Evolutionary conservation across 1,140 invertebrate genomes (phyloP), one percentile per base, ranked within the genome.

Genomic region (Nasonia longicornis): DNA sequence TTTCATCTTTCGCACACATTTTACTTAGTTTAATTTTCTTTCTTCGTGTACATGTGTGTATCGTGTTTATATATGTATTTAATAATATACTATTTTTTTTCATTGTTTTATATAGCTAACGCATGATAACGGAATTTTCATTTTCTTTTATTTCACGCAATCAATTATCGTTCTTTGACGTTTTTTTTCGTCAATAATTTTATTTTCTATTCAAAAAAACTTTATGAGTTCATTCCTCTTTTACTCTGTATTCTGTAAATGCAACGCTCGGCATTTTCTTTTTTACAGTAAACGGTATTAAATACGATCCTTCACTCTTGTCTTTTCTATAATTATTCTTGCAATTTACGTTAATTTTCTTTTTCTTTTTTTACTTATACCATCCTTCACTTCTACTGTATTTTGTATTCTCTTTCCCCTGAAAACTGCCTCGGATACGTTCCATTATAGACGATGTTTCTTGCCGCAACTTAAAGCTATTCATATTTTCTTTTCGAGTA

Each of bases 331-430:
- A 77, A 80, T 64, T 81, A 75, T 82, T 48, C 76, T 81, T 45
- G 52, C 14, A 66, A 26, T 26, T 26, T 8, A 22, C 31, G 16
- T 64, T 80, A 45, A 22, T 76, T 64, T 71, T 79, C 48, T 75
- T 29, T 76, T 35, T 6, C 31, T 70, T 74, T 78, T 77, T 77
- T 80, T 64, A 73, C 67, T 75, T 73, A 67, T 83, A 79, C 67
- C 80, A 29, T 75, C 71, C 64, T 78, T 84, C 80, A 63, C 67
- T 75, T 81, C 64, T n/a, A 82, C 48, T 82, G 64, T 20, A 81
- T 83, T 67, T 52, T 52, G 16, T 52, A 26, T 71, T 77, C 71
- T 7, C 22, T 35, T 64, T 35, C 11, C 26, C 38, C 31, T 35
- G 22, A 75, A 74, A 74, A 63, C 58, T 42, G 38, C 48, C 31